Evolutionary conservation across 2,888 invertebrate species (phyloP), one percentile per base, ranked within the genome.

Genomic region (Macropis europaea): DNA sequence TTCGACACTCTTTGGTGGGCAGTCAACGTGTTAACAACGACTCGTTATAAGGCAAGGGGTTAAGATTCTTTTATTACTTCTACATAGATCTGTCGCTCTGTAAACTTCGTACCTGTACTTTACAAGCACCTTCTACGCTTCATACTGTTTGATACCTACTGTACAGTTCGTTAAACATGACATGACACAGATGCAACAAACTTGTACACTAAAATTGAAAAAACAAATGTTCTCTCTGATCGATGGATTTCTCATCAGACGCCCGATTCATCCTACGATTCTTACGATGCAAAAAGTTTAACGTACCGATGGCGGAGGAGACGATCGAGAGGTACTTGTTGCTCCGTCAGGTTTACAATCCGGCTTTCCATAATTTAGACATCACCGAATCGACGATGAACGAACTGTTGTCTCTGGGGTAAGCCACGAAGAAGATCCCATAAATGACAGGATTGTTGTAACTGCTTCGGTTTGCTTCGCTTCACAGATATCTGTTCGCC

Each of bases 231-330:
- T n/a, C n/a, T 26, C 28, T 19, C n/a, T 42, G 26, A 53, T 13
- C 13, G 22, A 28, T 28, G 17, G 1, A 9, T 11, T 30, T 28
- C 28, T 56, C 13, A 89, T 30, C 73, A 95, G 95, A 95, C 90
- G 90, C 93, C 0, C 92, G 90, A 82, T 96, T 94, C 88, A 90
- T 96, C 43, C 91, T 96, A 54, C 92, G 95, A 69, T 96, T 95
- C 87, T 91, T 96, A 53, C 93, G 96, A n/a, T 93, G 93, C 69
- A 95, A 96, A 90, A 96, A 95, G 87, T 96, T 94, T 90, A 95
- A 94, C 86, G 94, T 96, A 0, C 94, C 94, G 1, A 94, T 95
- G 92, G 94, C 95, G 0, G 94, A 95, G 85, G 94, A 95, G 83
- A 94, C 95, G 19, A 91, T 95, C 56, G 94, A 96, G 88, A 92